Conservation (phyloP, 1,140 invertebrate species). For the Bradysia coprophila region DNA sequence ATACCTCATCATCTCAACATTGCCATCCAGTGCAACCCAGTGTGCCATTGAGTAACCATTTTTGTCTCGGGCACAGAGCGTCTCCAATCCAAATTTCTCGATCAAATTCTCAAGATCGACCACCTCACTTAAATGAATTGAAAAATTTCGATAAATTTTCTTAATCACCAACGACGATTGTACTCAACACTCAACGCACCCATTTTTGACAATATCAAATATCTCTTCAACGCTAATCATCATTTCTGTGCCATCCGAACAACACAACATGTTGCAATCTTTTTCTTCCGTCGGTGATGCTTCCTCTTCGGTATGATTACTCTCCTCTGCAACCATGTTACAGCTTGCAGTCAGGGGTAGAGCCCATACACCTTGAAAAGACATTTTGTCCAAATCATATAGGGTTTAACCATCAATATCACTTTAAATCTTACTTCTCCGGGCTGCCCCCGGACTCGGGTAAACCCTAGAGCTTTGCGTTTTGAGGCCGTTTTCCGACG, state of each 20-base stretch:
- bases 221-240: constrained; percentile 25
- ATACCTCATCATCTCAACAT: constrained; percentile 64
- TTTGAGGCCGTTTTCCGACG: constrained; percentile 11
- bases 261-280: constrained; percentile 17
- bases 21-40: constrained; percentile 78
- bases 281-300: constrained; percentile 23
- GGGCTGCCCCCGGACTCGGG: constrained; percentile 64
- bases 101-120: constrained; percentile 56
- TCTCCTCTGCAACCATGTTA: constrained; percentile 45
- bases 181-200: not conserved
- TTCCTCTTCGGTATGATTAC: constrained; percentile 24
- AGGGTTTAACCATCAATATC: no score
- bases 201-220: constrained; percentile 21
- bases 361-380: constrained; percentile 72
- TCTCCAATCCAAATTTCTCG: constrained; percentile 51
- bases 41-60: constrained; percentile 85
- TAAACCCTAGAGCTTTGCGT: constrained; percentile 36
- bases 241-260: constrained; percentile 21
- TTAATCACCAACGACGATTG: not conserved
- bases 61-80: constrained; percentile 55
- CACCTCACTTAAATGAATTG: constrained; percentile 32
- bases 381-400: no score
- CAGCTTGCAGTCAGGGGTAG: constrained; percentile 45
- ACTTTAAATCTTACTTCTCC: no score
- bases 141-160: no score